phyloP scores from a whole-genome alignment of 1,140 invertebrate genomes.

The Hyposmocoma kahamanoa region DNA sequence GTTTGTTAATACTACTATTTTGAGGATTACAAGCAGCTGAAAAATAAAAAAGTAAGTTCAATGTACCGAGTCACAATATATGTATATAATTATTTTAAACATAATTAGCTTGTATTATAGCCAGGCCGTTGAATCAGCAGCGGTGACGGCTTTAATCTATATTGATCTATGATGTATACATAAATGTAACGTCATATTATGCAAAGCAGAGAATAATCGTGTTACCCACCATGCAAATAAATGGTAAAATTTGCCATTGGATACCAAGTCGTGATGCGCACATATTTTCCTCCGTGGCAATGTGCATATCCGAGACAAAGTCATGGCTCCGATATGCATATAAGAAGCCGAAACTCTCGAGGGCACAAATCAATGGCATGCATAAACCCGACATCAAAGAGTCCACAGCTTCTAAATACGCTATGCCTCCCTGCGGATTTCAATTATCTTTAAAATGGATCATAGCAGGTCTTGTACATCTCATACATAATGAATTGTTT shows the following conservation, averaged over 20 bases:
- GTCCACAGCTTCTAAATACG: slow-evolving; percentile 49
- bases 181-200: too few species aligned
- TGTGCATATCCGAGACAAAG: slow-evolving; percentile 52
- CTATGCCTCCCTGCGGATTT: slow-evolving; percentile 38
- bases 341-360: slow-evolving; percentile 41
- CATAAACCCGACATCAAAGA: slow-evolving; percentile 38
- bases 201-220: too few species aligned
- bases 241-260: slow-evolving; percentile 51
- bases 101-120: too few species aligned
- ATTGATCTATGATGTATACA: too few species aligned
- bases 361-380: slow-evolving; percentile 36
- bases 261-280: slow-evolving; percentile 40
- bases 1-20: slow-evolving; percentile 17
- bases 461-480: too few species aligned
- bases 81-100: too few species aligned
- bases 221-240: slow-evolving; percentile 38
- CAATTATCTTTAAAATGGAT: background rate
- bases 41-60: slow-evolving; percentile 8
- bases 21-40: slow-evolving; percentile 31
- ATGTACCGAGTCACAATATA: background rate
- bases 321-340: slow-evolving; percentile 50
- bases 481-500: too few species aligned
- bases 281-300: slow-evolving; percentile 53
- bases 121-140: too few species aligned
- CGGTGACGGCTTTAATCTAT: too few species aligned